These are phyloP conservation scores for Neogale vison DNA, from an alignment of 2,113 vertebrate species.

Conservation along the genomic window DNA sequence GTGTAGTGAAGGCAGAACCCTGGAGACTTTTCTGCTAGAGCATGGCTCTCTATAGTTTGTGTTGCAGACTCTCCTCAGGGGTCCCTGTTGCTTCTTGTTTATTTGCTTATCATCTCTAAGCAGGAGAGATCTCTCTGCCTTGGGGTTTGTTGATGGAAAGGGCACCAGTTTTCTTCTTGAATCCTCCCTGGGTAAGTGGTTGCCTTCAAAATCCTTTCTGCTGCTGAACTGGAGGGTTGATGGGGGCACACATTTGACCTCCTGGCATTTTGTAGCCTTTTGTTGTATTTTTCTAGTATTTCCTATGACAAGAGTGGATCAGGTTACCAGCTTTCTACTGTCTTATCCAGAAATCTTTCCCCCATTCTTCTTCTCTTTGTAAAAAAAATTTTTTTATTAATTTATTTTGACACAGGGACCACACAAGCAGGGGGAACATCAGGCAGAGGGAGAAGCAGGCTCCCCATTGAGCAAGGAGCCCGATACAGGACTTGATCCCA, in stretches of 20 bases:
- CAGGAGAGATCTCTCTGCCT: not conserved
- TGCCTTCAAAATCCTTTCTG: not conserved
- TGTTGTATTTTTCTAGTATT: slow-evolving; percentile 5
- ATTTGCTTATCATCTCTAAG: not conserved
- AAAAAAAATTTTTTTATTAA: not conserved
- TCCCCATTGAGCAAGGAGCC: not conserved
- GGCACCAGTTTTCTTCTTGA: not conserved
- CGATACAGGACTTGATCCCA: not conserved
- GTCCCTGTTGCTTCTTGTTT: not conserved
- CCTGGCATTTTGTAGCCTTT: not conserved
- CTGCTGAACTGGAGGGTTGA: not conserved
- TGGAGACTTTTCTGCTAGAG: not conserved
- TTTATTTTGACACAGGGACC: not conserved
- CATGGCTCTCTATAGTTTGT: not conserved
- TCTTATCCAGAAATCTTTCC: slow-evolving; percentile 24
- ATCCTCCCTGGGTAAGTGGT: rapidly evolving
- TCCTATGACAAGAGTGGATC: not conserved
- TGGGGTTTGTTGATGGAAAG: not conserved
- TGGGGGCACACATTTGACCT: not conserved
- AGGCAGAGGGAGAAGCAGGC: not conserved
- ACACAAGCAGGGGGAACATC: too few relatives aligned
- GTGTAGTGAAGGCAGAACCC: not conserved
- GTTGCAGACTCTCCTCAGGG: not conserved
- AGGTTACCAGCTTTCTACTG: not conserved
- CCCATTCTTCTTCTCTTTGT: not conserved